phyloP scores from a whole-genome alignment of 2,113 vertebrate genomes.

The Brachyhypopomus gauderio region DNA sequence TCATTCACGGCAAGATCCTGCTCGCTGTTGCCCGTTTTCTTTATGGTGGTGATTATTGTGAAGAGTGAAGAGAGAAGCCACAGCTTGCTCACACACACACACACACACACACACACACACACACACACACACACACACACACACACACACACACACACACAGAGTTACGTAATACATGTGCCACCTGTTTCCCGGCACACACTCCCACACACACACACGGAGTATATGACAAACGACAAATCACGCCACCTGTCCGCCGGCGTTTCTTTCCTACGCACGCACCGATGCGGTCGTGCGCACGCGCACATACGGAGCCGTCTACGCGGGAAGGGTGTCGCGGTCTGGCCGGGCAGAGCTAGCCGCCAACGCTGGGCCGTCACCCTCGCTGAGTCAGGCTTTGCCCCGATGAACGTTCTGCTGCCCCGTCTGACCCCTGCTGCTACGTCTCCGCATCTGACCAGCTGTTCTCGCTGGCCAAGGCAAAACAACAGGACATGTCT shows the following conservation, averaged over 20 bases:
- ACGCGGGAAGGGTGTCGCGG: background rate
- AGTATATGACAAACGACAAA: constrained; percentile 49
- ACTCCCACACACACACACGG: constrained; percentile 45
- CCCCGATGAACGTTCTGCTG: constrained; percentile 8
- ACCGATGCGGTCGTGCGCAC: constrained; percentile 11
- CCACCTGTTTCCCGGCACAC: constrained; percentile 51
- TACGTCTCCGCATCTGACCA: constrained; percentile 2
- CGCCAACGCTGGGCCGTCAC: constrained; percentile 2
- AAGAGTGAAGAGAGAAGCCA: constrained; percentile 55
- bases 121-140: constrained; percentile 36
- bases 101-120: constrained; percentile 45
- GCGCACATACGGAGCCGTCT: too few relatives aligned
- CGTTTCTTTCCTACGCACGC: background rate
- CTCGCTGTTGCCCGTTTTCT: constrained; percentile 63
- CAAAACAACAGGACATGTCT: background rate
- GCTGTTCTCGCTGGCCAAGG: background rate
- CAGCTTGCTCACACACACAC: constrained; percentile 48
- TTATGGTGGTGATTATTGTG: constrained; percentile 67
- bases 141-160: constrained; percentile 41
- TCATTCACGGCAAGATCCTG: constrained; percentile 67
- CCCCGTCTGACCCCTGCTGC: constrained; percentile 14
- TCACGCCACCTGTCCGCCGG: constrained; percentile 50
- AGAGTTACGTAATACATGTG: constrained; percentile 51
- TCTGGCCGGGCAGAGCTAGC: background rate
- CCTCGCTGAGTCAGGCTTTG: constrained; percentile 21